A percentile compares a stretch with the other conserved stretches of the same genome.
These are phyloP conservation scores for Cephus pygmeus DNA, from an alignment of 2,888 invertebrate species.

Conservation along the genomic window DNA sequence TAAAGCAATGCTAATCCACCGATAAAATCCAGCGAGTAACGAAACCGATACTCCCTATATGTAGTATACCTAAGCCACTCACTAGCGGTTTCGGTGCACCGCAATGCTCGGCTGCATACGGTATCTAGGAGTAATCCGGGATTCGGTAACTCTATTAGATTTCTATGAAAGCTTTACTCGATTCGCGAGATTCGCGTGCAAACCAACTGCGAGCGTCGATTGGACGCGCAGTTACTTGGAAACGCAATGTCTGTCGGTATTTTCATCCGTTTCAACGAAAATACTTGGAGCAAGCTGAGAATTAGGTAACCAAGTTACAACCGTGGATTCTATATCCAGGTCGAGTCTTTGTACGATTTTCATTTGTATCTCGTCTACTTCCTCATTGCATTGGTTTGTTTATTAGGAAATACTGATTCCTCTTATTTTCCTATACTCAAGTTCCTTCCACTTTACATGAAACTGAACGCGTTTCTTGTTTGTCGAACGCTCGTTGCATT, in stretches of 20 bases:
- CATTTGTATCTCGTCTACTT: neutral
- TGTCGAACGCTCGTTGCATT: neutral
- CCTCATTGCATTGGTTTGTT: neutral
- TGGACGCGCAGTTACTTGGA: neutral
- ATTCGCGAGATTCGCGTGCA: neutral
- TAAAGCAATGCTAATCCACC: slow-evolving; percentile 64
- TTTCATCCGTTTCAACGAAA: neutral
- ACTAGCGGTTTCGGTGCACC: slow-evolving; percentile 35
- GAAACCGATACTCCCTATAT: slow-evolving; percentile 21
- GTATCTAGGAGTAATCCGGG: slow-evolving; percentile 56
- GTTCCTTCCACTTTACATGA: neutral
- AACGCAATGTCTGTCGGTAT: neutral
- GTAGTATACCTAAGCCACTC: neutral
- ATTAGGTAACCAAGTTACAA: neutral
- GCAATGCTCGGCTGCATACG: slow-evolving; percentile 45
- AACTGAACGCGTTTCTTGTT: neutral
- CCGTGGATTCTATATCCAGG: neutral
- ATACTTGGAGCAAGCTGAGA: neutral
- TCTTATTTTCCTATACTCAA: neutral
- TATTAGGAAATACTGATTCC: neutral
- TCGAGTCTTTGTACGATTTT: neutral
- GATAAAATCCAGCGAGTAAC: slow-evolving; percentile 59
- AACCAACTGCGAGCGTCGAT: neutral
- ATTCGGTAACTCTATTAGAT: slow-evolving; percentile 53
- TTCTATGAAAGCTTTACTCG: neutral